Conservation (phyloP, 2,797 vertebrate genomes). For the Acridotheres tristis region DNA sequence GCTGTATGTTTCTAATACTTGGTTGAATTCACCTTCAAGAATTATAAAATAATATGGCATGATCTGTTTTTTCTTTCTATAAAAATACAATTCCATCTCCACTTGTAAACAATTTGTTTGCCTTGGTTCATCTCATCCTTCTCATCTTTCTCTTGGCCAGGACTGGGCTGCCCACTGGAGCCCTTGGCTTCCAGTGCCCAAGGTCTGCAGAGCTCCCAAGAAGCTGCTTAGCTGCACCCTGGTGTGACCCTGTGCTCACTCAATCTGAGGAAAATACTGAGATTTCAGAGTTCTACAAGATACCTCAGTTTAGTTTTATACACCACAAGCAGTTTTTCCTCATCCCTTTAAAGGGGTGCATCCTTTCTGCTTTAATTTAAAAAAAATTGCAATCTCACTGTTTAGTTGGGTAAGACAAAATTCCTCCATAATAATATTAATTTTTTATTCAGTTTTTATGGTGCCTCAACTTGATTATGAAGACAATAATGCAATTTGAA, state of each 20-base stretch:
- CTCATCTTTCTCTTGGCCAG: background rate
- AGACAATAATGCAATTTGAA: slow-evolving; percentile 79
- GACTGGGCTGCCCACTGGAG: background rate
- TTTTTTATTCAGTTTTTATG: slow-evolving; percentile 76
- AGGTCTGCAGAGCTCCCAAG: background rate
- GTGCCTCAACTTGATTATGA: slow-evolving; percentile 77
- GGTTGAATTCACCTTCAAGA: background rate
- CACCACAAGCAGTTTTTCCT: background rate
- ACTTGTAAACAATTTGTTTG: background rate
- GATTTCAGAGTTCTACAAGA: background rate
- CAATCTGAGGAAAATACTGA: background rate
- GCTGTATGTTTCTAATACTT: background rate
- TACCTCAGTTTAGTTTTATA: background rate
- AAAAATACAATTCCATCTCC: background rate
- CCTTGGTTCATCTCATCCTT: background rate
- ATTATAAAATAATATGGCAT: background rate
- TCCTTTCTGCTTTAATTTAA: slow-evolving; percentile 66
- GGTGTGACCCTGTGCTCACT: background rate
- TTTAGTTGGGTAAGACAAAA: slow-evolving; percentile 63
- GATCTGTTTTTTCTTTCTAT: rapidly evolving
- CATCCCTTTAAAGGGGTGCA: background rate
- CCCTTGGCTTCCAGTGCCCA: background rate
- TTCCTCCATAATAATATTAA: slow-evolving; percentile 74
- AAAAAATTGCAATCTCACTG: slow-evolving; percentile 34
- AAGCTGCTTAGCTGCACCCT: background rate